phyloP scores from a whole-genome alignment of 2,888 invertebrate species.

The Neoaliturus tenellus region DNA sequence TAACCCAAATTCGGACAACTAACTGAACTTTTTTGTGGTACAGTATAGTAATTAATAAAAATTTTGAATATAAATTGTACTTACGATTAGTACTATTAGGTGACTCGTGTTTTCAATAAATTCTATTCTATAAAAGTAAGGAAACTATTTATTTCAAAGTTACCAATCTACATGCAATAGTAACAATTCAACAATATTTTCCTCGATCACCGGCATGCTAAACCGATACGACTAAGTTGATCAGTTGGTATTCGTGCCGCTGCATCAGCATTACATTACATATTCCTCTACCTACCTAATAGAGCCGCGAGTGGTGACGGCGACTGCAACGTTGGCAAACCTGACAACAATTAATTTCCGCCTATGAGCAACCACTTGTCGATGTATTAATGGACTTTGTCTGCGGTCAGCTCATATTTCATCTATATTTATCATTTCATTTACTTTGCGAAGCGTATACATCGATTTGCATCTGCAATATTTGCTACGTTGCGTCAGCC shows the following conservation, averaged over 20 bases:
- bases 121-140: too few species aligned
- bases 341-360: constrained; percentile 30
- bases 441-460: constrained; percentile 16
- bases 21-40: too few species aligned
- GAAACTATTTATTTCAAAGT: too few species aligned
- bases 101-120: too few species aligned
- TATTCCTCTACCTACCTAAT: background rate
- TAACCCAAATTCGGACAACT: too few species aligned
- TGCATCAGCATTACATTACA: background rate
- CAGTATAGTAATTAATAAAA: too few species aligned
- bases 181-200: too few species aligned
- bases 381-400: constrained; percentile 27
- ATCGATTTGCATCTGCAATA: constrained; percentile 29
- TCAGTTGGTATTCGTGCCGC: background rate
- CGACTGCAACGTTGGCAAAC: constrained; percentile 1
- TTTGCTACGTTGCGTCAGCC: constrained; percentile 20
- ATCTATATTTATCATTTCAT: constrained; percentile 28
- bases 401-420: constrained; percentile 29
- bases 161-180: too few species aligned
- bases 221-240: background rate
- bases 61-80: too few species aligned
- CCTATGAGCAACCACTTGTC: constrained; percentile 35
- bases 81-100: too few species aligned
- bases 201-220: too few species aligned
- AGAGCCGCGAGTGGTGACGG: constrained; percentile 6